Conservation (phyloP, 2,113 vertebrate genomes). For the Rhynchopsitta pachyrhyncha region DNA sequence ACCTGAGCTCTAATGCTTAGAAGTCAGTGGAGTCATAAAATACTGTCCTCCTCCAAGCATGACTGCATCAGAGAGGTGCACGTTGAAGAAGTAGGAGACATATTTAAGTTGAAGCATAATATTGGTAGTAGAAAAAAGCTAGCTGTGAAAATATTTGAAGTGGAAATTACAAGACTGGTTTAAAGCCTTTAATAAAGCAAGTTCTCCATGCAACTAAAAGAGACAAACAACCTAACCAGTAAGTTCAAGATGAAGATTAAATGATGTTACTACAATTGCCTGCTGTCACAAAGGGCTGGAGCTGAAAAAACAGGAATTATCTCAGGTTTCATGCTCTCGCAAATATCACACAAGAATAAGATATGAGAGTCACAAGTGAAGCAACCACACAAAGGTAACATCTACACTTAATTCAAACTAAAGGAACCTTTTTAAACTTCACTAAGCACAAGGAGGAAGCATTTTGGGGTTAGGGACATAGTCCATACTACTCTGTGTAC, state of each 20-base stretch:
- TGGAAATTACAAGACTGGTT: neutral
- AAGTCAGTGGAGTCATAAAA: slow-evolving; percentile 9
- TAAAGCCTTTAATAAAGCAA: neutral
- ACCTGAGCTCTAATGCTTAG: neutral
- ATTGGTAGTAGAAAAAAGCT: neutral
- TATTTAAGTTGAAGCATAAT: neutral
- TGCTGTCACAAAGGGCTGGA: neutral
- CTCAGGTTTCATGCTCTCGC: neutral
- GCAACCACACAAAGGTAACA: neutral
- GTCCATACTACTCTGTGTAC: neutral
- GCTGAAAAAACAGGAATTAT: neutral
- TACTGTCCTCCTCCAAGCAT: neutral
- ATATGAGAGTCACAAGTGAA: neutral
- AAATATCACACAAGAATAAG: neutral
- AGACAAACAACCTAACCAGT: neutral
- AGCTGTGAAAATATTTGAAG: neutral
- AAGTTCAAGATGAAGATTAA: neutral
- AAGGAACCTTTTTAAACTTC: neutral
- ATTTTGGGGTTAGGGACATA: neutral
- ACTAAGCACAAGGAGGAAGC: neutral
- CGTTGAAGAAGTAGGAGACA: neutral
- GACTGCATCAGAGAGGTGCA: neutral
- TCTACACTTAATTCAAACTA: neutral
- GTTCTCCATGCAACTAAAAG: neutral
- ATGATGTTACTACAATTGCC: neutral